Conservation (phyloP, 2,797 vertebrate genomes). For the Chrysocyon brachyurus region DNA sequence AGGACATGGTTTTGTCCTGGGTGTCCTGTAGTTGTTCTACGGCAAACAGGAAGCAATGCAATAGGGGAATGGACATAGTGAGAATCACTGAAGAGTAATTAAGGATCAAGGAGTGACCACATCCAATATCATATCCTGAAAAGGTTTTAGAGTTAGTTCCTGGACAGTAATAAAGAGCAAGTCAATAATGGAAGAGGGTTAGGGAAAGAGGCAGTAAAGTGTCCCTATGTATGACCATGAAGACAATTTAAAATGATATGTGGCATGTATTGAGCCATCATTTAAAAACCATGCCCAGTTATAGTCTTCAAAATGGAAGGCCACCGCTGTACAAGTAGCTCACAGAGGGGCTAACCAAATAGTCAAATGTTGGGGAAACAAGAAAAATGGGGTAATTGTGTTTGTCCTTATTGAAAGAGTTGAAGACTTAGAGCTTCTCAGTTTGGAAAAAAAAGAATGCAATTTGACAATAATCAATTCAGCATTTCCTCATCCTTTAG, state of each 20-base stretch:
- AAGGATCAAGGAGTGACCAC: neutral
- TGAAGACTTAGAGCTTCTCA: neutral
- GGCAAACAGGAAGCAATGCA: neutral
- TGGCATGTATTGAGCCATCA: neutral
- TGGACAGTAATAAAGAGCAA: fast-evolving
- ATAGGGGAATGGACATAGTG: fast-evolving
- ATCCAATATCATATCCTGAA: neutral
- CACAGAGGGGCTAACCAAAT: constrained; percentile 2
- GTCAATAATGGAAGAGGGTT: neutral
- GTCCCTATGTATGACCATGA: neutral
- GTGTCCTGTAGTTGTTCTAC: neutral
- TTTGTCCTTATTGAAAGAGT: neutral
- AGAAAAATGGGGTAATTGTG: neutral
- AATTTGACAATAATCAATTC: neutral
- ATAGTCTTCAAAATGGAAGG: neutral
- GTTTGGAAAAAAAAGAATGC: neutral
- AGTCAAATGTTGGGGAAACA: neutral
- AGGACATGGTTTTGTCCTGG: neutral
- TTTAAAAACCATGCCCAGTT: neutral
- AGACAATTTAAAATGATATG: neutral
- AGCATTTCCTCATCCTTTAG: neutral
- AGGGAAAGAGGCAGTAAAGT: neutral
- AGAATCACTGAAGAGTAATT: neutral
- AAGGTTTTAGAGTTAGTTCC: neutral
- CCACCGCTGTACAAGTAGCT: neutral